Percentiles rank a stretch among this genome's conserved stretches.
Conservation (phyloP, 2,797 vertebrate genomes). For the Petrocephalus sullivani region DNA sequence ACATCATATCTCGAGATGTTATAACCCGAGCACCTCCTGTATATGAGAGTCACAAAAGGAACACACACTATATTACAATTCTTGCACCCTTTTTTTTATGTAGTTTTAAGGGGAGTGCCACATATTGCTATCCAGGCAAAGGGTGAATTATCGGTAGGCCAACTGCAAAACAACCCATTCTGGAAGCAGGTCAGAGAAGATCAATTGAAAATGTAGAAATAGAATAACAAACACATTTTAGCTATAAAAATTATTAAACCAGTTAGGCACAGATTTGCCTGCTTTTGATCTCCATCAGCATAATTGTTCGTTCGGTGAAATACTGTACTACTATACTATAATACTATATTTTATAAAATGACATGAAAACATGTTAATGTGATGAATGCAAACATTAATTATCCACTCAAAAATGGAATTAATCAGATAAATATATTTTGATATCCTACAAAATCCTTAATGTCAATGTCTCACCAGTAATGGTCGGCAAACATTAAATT, state of each 20-base stretch:
- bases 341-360: background rate
- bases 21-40: too few relatives aligned
- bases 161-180: background rate
- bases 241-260: background rate
- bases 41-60: background rate
- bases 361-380: too few relatives aligned
- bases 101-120: background rate
- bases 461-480: background rate
- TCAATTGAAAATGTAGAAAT: background rate
- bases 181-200: background rate
- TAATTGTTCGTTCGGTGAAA: background rate
- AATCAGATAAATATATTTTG: background rate
- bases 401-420: too few relatives aligned
- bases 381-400: too few relatives aligned
- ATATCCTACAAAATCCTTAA: background rate
- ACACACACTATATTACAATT: background rate
- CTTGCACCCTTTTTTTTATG: too few relatives aligned
- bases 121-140: background rate
- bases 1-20: too few relatives aligned
- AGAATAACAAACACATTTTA: background rate
- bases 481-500: background rate
- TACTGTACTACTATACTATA: background rate
- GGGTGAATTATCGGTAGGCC: background rate
- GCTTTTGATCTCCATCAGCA: background rate
- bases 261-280: background rate